Conservation (phyloP, 2,888 invertebrate species). For the Parasteatoda lunata region DNA sequence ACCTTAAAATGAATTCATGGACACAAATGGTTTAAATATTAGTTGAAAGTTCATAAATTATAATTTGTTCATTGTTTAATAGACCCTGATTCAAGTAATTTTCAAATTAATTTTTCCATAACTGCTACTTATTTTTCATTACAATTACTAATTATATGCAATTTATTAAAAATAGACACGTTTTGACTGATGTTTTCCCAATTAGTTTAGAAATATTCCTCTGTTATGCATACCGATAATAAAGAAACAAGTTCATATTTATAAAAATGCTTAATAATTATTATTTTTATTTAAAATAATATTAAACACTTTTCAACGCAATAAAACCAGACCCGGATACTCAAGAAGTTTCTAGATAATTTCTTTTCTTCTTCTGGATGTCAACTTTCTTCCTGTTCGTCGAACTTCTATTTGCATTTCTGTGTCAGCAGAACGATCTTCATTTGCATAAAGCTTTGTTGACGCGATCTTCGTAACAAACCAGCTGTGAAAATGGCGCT, state of each 20-base stretch:
- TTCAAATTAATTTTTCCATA: no score
- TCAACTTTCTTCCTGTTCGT: not conserved
- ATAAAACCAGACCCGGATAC: slow-evolving; percentile 20
- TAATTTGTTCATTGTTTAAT: no score
- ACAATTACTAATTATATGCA: no score
- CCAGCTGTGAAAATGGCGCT: slow-evolving; percentile 9
- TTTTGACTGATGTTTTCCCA: no score
- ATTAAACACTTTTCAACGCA: slow-evolving; percentile 16
- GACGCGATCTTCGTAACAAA: slow-evolving; percentile 8
- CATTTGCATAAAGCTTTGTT: slow-evolving; percentile 35
- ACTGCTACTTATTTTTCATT: no score
- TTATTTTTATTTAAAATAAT: slow-evolving; percentile 14
- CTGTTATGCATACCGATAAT: not conserved
- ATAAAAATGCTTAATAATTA: not conserved
- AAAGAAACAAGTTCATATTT: not conserved
- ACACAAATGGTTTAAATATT: no score
- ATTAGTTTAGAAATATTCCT: no score
- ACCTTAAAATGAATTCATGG: no score
- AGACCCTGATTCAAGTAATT: no score
- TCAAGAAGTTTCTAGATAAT: slow-evolving; percentile 17
- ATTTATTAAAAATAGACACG: no score
- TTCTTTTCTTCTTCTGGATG: no score
- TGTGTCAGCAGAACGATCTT: slow-evolving; percentile 41
- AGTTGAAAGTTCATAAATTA: no score
- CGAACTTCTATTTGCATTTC: slow-evolving; percentile 12